Conservation (phyloP, 2,113 vertebrate genomes). For the Cyprinus carpio region DNA sequence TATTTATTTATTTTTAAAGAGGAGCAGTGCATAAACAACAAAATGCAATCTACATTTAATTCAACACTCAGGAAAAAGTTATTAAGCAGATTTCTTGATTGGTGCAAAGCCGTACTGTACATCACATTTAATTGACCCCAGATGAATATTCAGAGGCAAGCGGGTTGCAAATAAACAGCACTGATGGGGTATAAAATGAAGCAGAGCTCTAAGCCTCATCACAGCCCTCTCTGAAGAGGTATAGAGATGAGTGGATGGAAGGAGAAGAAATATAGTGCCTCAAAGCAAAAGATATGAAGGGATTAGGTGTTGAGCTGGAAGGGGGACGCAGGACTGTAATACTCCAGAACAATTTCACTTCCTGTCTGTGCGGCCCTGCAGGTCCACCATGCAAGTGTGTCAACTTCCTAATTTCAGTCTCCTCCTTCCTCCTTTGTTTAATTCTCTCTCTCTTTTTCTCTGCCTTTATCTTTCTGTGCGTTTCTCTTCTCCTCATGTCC, state of each 20-base stretch:
- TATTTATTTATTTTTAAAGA: too few species aligned
- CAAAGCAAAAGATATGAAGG: constrained; percentile 2
- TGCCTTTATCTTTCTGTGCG: not conserved
- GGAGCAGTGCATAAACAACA: not conserved
- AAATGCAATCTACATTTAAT: constrained; percentile 15
- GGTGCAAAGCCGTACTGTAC: not conserved
- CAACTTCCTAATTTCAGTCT: not conserved
- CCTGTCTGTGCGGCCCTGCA: not conserved
- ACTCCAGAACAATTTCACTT: constrained; percentile 1
- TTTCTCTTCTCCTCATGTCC: not conserved
- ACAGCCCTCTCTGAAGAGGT: not conserved
- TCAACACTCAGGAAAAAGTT: not conserved
- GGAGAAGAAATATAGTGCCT: constrained; percentile 14
- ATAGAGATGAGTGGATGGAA: not conserved
- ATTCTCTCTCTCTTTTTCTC: not conserved
- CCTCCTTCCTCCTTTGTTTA: not conserved
- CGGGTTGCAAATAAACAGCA: constrained; percentile 9
- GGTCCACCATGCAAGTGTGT: not conserved
- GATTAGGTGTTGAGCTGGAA: not conserved
- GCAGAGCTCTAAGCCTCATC: constrained; percentile 10
- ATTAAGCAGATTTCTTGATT: constrained; percentile 1
- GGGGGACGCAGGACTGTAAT: not conserved
- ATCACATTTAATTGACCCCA: constrained; percentile 17
- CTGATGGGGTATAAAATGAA: constrained; percentile 31
- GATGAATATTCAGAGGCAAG: constrained; percentile 4